These are phyloP conservation scores for Cerastis rubricosa DNA, from an alignment of 2,888 invertebrate genomes.

Conservation along the genomic window DNA sequence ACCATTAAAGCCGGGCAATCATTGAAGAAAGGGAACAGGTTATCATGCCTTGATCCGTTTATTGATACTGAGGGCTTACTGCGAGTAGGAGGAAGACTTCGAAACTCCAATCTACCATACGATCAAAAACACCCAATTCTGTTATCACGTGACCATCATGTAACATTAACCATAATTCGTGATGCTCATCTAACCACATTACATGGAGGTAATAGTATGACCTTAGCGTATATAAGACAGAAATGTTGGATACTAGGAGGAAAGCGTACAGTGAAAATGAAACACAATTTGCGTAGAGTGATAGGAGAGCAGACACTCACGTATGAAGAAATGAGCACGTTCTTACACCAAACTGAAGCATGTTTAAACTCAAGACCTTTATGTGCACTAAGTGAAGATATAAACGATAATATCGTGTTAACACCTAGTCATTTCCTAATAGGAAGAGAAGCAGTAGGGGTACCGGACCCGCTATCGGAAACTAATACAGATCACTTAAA, in stretches of 20 bases:
- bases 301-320: slow-evolving; percentile 18
- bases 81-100: slow-evolving; percentile 11
- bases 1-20: background rate
- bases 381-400: slow-evolving; percentile 6
- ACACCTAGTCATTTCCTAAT: background rate
- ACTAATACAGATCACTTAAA: slow-evolving; percentile 19
- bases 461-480: slow-evolving; percentile 16
- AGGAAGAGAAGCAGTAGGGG: background rate
- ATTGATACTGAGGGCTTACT: slow-evolving; percentile 8
- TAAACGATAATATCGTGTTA: background rate
- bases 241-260: too few relatives aligned
- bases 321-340: slow-evolving; percentile 27
- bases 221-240: too few relatives aligned
- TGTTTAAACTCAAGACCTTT: slow-evolving; percentile 20
- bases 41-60: slow-evolving; percentile 2
- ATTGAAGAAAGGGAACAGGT: slow-evolving; percentile 13
- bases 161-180: too few relatives aligned
- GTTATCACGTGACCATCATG: too few relatives aligned
- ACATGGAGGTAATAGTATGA: too few relatives aligned
- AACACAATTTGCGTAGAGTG: slow-evolving; percentile 3
- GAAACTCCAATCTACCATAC: background rate
- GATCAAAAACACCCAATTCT: background rate
- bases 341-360: slow-evolving; percentile 23
- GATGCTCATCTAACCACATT: too few relatives aligned
- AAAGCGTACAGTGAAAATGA: too few relatives aligned